A percentile compares a stretch with the other conserved stretches of the same genome.
Evolutionary conservation across 2,113 vertebrate genomes (phyloP).

Genomic region (Canis aureus): DNA sequence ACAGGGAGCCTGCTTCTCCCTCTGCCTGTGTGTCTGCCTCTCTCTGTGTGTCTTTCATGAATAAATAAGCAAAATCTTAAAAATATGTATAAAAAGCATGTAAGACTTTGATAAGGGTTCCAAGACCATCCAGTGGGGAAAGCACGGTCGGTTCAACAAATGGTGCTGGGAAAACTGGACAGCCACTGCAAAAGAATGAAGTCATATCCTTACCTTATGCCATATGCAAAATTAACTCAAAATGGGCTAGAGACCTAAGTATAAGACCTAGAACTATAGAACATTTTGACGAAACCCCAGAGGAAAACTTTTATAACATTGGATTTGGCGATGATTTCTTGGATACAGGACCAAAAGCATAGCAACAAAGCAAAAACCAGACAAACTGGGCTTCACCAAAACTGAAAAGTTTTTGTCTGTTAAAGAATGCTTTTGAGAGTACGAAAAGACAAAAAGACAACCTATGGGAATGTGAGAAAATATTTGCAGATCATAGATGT

Average conservation of each 20-base stretch:
- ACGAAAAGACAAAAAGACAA: neutral
- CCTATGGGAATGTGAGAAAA: neutral
- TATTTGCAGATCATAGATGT: neutral
- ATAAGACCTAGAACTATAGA: neutral
- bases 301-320: neutral
- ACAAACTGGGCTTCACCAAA: neutral
- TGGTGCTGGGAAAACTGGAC: neutral
- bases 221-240: constrained; percentile 44
- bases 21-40: no score
- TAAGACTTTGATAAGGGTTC: neutral
- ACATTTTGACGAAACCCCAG: neutral
- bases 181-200: neutral
- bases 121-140: neutral
- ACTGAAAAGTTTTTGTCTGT: neutral
- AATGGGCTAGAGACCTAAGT: neutral
- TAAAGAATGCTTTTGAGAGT: neutral
- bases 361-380: neutral
- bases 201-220: neutral
- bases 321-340: constrained; percentile 1
- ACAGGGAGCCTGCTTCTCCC: no score
- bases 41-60: no score
- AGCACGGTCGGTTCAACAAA: neutral
- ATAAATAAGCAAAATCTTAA: no score
- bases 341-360: neutral
- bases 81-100: neutral